Evolutionary conservation across 1,140 invertebrate genomes (phyloP), one percentile per base, ranked within the genome.

Genomic region (Melitaea cinxia): DNA sequence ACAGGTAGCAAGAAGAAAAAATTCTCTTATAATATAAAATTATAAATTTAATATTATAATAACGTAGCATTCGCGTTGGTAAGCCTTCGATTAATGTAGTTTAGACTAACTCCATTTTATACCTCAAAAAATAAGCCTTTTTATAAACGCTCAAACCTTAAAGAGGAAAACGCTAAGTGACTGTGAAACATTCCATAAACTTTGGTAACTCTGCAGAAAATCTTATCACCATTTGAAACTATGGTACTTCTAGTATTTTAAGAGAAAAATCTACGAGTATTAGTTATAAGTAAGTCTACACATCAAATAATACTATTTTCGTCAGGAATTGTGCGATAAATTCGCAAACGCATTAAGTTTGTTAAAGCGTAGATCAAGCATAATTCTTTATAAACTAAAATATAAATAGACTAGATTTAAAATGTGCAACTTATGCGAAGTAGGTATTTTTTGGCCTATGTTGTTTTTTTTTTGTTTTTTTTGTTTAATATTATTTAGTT

Each of bases 141-240:
- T 37, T 56, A 17, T 24, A 56, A 56, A 19, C 39, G 67, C 61
- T 65, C 67, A 70, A 70, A 70, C 30, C 9, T 52, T 21, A 19
- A n/a, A 47, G 6, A 26, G n/a, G 14, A 12, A 49, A 57, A 57
- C 54, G 68, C 63, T 70, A 66, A 70, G 64, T 54, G 68, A 60
- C 68, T 70, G 63, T 65, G 57, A 66, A 60, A 45, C 6, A 37
- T 39, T 7, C 42, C 2, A 3, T 21, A 12, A 7, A 7, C 2
- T n/a, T 12, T 23, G 3, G 19, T 7, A 21, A 6, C 1, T 17
- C 42, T 47, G 19, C 42, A 23, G 42, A 47, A 47, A 47, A 47
- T 47, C 21, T 19, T 23, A 12, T 17, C 42, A 47, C 19, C 17
- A 47, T 47, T 47, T 47, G 12, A 47, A 24, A 23, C 0, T 21